Evolutionary conservation across 2,797 vertebrate species (phyloP).

Genomic region (Silurus lanzhouensis): DNA sequence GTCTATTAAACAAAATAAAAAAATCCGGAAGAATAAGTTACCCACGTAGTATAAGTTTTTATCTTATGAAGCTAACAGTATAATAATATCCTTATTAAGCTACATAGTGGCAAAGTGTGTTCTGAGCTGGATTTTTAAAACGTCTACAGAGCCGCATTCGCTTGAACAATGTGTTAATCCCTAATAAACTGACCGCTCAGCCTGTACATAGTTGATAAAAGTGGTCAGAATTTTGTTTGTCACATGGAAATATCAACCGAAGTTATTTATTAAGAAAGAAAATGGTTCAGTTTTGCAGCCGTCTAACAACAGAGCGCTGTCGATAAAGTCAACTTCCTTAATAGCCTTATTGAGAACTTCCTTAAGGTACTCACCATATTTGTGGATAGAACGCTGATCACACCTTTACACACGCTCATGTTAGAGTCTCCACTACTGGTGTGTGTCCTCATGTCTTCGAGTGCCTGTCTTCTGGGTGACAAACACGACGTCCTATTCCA

Average conservation of each 20-base stretch:
- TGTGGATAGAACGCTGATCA: slow-evolving; percentile 33
- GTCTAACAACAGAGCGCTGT: neutral
- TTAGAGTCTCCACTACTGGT: slow-evolving; percentile 34
- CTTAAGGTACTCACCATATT: slow-evolving; percentile 46
- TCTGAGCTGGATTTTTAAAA: neutral
- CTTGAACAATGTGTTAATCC: neutral
- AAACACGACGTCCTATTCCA: slow-evolving; percentile 35
- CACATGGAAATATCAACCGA: neutral
- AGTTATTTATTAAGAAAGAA: neutral
- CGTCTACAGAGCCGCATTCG: neutral
- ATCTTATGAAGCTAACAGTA: neutral
- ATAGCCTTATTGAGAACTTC: slow-evolving; percentile 21
- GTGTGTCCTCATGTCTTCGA: slow-evolving; percentile 30
- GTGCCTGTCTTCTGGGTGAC: slow-evolving; percentile 11
- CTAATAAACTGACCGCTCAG: neutral
- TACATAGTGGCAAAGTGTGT: neutral
- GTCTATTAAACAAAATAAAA: neutral
- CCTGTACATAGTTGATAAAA: neutral
- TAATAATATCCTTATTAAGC: no score
- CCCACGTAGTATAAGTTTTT: neutral
- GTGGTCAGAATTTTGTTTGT: neutral
- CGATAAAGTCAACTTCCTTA: slow-evolving; percentile 41
- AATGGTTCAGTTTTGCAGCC: neutral
- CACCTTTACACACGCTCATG: slow-evolving; percentile 20
- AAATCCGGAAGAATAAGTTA: neutral